Percentiles rank a stretch among this genome's conserved stretches.
phyloP scores from a whole-genome alignment of 2,797 vertebrate genomes.

The Allobates femoralis region DNA sequence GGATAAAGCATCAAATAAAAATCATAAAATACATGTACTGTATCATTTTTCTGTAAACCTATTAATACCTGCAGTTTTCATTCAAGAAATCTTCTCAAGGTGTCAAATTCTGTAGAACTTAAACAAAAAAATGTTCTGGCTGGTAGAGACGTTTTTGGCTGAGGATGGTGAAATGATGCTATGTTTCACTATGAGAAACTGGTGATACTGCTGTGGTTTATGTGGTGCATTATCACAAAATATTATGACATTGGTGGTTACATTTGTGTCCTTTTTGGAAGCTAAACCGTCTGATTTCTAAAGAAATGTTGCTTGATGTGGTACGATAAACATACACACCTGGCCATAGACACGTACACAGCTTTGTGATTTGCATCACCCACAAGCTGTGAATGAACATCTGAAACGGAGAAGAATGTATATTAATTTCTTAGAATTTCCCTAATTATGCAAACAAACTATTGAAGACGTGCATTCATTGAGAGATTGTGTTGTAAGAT shows the following conservation, averaged over 20 bases:
- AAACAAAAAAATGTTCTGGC: background rate
- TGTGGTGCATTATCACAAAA: slow-evolving; percentile 1
- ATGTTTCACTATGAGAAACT: background rate
- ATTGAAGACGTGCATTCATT: background rate
- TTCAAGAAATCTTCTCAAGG: background rate
- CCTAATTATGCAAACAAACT: background rate
- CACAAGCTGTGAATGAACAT: background rate
- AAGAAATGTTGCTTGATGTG: slow-evolving; percentile 21
- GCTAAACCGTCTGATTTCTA: slow-evolving; percentile 1
- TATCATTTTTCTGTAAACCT: background rate
- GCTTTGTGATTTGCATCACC: background rate
- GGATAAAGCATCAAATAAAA: too few species aligned
- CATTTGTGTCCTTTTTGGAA: background rate
- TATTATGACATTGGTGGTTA: slow-evolving; percentile 2
- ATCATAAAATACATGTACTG: too few species aligned
- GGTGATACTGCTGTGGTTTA: background rate
- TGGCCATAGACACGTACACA: slow-evolving; percentile 16
- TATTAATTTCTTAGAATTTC: background rate
- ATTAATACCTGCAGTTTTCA: background rate
- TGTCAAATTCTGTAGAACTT: background rate
- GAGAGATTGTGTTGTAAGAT: background rate
- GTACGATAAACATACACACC: background rate
- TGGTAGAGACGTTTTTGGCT: background rate
- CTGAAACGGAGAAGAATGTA: background rate
- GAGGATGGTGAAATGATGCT: background rate